A percentile compares a stretch with the other conserved stretches of the same genome.
phyloP scores from a whole-genome alignment of 2,888 invertebrate species.

The Melipona beecheii region DNA sequence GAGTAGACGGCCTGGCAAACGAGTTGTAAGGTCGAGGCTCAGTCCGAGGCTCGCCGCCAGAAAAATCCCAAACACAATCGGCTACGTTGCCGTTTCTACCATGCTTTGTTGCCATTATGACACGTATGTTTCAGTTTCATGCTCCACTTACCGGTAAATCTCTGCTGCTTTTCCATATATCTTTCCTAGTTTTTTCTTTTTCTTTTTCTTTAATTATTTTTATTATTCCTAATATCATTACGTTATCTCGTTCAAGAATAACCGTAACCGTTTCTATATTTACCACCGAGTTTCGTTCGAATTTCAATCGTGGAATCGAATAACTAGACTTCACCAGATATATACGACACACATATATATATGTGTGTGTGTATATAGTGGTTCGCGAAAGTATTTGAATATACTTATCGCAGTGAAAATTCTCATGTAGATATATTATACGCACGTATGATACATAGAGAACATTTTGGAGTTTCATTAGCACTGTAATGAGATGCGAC shows the following conservation, averaged over 20 bases:
- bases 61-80: conserved; percentile 81
- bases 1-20: conserved; percentile 61
- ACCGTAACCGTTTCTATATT: conserved; percentile 10
- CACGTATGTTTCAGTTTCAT: conserved; percentile 77
- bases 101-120: conserved; percentile 69
- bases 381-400: not conserved
- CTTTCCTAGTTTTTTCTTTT: conserved; percentile 10
- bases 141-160: conserved; percentile 77
- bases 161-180: conserved; percentile 65
- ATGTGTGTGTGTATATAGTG: not conserved
- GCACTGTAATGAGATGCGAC: not conserved
- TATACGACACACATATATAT: not conserved
- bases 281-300: conserved; percentile 5
- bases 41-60: conserved; percentile 69
- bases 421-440: not conserved
- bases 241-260: conserved; percentile 23
- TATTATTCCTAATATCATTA: conserved; percentile 11
- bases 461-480: not conserved
- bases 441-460: not conserved
- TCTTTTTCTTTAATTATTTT: conserved; percentile 2
- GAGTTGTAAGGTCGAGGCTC: conserved; percentile 68
- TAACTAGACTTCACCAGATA: not conserved
- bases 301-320: conserved; percentile 16
- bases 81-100: conserved; percentile 76
- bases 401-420: not conserved